phyloP scores from a whole-genome alignment of 1,140 invertebrate species.

The Chionoecetes opilio region DNA sequence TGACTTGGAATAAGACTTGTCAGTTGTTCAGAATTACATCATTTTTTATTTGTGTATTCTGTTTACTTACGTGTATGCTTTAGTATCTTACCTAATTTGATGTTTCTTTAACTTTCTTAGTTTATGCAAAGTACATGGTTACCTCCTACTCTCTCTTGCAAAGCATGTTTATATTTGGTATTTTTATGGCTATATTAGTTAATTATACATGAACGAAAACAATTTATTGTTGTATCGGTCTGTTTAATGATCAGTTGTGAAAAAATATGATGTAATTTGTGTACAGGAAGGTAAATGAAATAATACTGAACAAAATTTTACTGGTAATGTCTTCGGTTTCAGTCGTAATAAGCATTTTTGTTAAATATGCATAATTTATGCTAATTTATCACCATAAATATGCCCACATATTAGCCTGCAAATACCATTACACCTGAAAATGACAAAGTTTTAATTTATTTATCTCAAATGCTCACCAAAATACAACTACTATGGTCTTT shows the following conservation, averaged over 20 bases:
- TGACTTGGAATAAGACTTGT: no score
- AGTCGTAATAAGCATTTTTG: no score
- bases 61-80: no score
- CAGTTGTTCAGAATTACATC: not conserved
- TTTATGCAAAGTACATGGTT: not conserved
- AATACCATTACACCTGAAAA: no score
- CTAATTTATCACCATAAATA: no score
- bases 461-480: no score
- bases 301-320: not conserved
- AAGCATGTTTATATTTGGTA: not conserved
- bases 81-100: no score
- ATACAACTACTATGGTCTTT: no score
- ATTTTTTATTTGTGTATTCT: not conserved
- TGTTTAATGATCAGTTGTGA: not conserved
- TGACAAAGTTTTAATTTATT: no score
- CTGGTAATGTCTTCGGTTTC: not conserved
- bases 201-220: not conserved
- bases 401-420: no score
- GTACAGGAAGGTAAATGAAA: not conserved
- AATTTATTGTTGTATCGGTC: not conserved
- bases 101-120: not conserved
- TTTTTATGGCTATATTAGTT: slow-evolving; percentile 15
- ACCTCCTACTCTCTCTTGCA: no score
- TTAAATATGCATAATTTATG: no score
- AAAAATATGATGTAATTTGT: not conserved